Base-by-base conservation (phyloP, 2,888 invertebrate genomes). In the Drosophila rellima region DNA sequence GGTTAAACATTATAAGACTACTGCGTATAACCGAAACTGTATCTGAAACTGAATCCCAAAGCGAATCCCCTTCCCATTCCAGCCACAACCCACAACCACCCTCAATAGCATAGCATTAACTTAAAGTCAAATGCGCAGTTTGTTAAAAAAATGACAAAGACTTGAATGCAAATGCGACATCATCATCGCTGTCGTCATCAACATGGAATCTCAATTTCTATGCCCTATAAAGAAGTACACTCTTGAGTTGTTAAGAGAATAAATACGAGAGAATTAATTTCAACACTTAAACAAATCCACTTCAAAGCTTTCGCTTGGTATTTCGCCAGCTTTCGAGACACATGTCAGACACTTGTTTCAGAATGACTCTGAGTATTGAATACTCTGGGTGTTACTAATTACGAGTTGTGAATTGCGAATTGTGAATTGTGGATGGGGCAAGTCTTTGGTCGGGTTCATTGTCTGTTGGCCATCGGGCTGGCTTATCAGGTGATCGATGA, bases 401-500 rank as follows among this genome's bases (percentile, higher is more conserved):
- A 2, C 20, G 26, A n/a, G n/a, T n/a, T n/a, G n/a, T n/a, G 8
- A 26, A 47, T 35, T 52, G 39, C 20, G 33, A 1, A 33, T 60
- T 54, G 42, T 26, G 55, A 17, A 2, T 39, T 37, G 42, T 45
- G 75, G 3, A 31, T 48, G 44, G 17, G 26, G 54, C 45, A 72
- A 63, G 62, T 35, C 47, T 57, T 48, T 60, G 52, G 17, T 35
- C 35, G 3, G 17, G 31, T 68, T 73, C 44, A 57, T 39, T 61
- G 68, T 37, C 29, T 60, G 67, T 39, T 44, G 39, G 31, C 33
- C 31, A 37, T 51, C 15, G 33, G 11, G 37, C 59, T 29, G 26
- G 61, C 66, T 76, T 88, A 82, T 88, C 87, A 56, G 66, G n/a
- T 70, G 73, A 77, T 77, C 78, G 70, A 63, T 70, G 62, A 80